phyloP scores from a whole-genome alignment of 2,797 vertebrate species.

The Rhodeus uyekii region DNA sequence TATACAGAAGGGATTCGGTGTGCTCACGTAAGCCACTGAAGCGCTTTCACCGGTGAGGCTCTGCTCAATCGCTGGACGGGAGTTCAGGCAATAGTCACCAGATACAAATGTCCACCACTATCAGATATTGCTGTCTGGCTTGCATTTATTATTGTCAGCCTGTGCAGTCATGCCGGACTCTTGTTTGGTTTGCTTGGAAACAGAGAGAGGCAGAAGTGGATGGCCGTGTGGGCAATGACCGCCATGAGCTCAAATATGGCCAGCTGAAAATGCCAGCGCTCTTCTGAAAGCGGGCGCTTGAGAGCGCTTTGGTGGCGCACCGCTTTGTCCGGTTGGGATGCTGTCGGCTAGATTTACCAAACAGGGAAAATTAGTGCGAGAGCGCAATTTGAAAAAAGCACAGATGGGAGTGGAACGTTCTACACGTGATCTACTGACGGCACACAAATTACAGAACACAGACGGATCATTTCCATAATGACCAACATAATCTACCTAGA shows the following conservation, averaged over 20 bases:
- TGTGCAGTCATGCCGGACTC: conserved; percentile 16
- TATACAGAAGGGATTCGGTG: conserved; percentile 36
- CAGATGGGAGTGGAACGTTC: too few species aligned
- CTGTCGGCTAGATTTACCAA: too few species aligned
- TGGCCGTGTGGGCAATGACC: neutral
- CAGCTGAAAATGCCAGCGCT: neutral
- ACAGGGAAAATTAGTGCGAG: too few species aligned
- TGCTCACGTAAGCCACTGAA: conserved; percentile 38
- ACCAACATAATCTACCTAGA: too few species aligned
- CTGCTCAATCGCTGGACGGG: conserved; percentile 32
- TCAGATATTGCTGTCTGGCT: conserved; percentile 2
- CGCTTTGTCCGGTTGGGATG: too few species aligned
- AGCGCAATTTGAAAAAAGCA: too few species aligned
- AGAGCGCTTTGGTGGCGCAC: too few species aligned
- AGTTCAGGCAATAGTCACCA: conserved; percentile 31
- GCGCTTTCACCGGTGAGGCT: conserved; percentile 24
- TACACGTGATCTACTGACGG: too few species aligned
- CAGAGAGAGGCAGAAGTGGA: neutral
- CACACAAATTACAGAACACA: too few species aligned
- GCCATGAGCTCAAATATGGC: neutral
- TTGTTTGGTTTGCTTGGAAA: conserved; percentile 32
- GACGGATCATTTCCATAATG: too few species aligned
- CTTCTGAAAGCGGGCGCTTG: neutral
- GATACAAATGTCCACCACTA: conserved; percentile 35
- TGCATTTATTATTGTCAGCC: conserved; percentile 32